phyloP scores from a whole-genome alignment of 2,797 vertebrate genomes.

The Betta splendens region DNA sequence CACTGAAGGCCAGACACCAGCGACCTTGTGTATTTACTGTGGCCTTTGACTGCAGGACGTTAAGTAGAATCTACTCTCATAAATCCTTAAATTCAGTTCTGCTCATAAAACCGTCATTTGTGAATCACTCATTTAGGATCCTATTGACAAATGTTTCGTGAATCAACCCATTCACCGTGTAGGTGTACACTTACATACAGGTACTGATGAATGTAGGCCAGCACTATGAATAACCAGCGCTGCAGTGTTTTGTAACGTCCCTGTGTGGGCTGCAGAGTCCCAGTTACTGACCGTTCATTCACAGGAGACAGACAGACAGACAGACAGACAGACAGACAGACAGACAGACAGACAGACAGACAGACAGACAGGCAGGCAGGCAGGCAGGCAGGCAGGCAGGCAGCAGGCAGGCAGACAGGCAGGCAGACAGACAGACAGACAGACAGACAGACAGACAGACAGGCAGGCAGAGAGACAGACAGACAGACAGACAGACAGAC shows the following conservation, averaged over 20 bases:
- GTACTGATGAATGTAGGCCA: conserved; percentile 51
- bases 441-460: conserved; percentile 21
- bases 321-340: conserved; percentile 18
- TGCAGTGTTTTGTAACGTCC: conserved; percentile 68
- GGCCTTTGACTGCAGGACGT: too few relatives aligned
- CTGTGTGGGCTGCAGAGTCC: conserved; percentile 29
- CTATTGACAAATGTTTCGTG: conserved; percentile 20
- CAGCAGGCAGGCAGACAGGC: too few relatives aligned
- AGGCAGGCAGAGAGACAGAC: conserved; percentile 20
- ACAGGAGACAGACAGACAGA: conserved; percentile 20
- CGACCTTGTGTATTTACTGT: too few relatives aligned
- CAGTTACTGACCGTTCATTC: conserved; percentile 48
- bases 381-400: too few relatives aligned
- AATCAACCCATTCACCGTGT: conserved; percentile 33
- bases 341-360: conserved; percentile 3
- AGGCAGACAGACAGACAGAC: conserved; percentile 22
- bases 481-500: conserved; percentile 6
- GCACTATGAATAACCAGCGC: conserved; percentile 47
- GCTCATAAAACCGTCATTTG: background rate
- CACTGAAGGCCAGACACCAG: too few relatives aligned
- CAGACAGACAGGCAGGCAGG: conserved; percentile 18
- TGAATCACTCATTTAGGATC: conserved; percentile 23
- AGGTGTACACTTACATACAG: conserved; percentile 17
- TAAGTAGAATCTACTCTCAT: too few relatives aligned
- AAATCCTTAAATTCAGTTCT: too few relatives aligned